Conservation (phyloP, 2,888 invertebrate species). For the Cerastoderma edule region DNA sequence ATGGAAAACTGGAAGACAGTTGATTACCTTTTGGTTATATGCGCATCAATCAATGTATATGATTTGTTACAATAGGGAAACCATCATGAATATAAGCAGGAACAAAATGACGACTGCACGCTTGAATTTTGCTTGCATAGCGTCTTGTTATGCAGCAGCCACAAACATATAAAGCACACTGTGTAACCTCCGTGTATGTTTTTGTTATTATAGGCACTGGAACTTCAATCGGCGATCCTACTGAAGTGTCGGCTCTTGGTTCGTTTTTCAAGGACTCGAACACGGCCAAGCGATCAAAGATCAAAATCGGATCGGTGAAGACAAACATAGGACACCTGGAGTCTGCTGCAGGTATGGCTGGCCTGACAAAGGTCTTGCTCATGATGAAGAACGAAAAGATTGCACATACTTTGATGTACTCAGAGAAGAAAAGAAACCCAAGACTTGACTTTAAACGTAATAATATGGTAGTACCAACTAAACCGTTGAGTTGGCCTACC, state of each 20-base stretch:
- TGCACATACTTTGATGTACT: constrained; percentile 67
- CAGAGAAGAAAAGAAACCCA: constrained; percentile 35
- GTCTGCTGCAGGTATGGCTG: constrained; percentile 69
- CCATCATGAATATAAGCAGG: too few relatives aligned
- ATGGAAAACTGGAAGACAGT: too few relatives aligned
- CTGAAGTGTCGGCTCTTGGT: constrained; percentile 61
- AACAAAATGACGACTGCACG: neutral
- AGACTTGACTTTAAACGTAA: constrained; percentile 30
- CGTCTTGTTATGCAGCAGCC: neutral
- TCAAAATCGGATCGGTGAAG: constrained; percentile 68
- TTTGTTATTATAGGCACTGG: constrained; percentile 64
- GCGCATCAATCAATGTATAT: too few relatives aligned
- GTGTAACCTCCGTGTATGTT: neutral
- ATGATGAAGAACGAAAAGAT: constrained; percentile 67
- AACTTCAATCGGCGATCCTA: constrained; percentile 68
- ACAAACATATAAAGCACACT: neutral
- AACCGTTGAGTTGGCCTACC: constrained; percentile 39
- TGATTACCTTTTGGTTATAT: too few relatives aligned
- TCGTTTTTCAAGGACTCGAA: constrained; percentile 37
- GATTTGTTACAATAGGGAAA: too few relatives aligned
- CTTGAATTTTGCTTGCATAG: neutral
- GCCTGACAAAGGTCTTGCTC: constrained; percentile 68
- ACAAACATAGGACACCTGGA: constrained; percentile 72
- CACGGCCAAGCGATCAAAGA: neutral
- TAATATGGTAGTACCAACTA: constrained; percentile 60